Percentiles rank a stretch among this genome's conserved stretches.
phyloP scores from a whole-genome alignment of 1,140 invertebrate species.

The Drosophila auraria region DNA sequence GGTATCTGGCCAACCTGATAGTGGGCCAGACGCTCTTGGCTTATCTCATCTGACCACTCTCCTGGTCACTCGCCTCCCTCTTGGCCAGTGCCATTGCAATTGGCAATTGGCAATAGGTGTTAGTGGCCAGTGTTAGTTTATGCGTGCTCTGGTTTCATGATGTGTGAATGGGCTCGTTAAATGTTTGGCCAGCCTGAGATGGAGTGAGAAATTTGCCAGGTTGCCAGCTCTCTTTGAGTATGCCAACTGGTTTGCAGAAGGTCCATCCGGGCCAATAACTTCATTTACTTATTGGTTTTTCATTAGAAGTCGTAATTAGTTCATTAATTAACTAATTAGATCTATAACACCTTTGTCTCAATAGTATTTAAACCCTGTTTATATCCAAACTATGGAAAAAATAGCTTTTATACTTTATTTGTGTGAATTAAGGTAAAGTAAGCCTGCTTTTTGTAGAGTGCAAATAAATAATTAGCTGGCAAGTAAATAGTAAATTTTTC shows the following conservation, averaged over 20 bases:
- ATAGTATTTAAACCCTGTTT: no score
- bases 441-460: no score
- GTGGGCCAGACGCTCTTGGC: conserved; percentile 37
- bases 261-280: conserved; percentile 2
- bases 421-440: no score
- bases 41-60: conserved; percentile 65
- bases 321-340: background rate
- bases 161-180: conserved; percentile 53
- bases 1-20: conserved; percentile 33
- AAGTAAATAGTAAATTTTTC: conserved; percentile 8
- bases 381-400: no score
- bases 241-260: conserved; percentile 25
- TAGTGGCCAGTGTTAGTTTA: conserved; percentile 50
- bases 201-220: conserved; percentile 40
- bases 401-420: no score
- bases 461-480: background rate
- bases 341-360: background rate
- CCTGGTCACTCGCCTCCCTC: conserved; percentile 40
- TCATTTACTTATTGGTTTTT: conserved; percentile 16
- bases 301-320: background rate
- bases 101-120: conserved; percentile 37
- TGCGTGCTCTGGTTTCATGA: conserved; percentile 57
- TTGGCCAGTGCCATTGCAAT: conserved; percentile 35
- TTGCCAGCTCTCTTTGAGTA: conserved; percentile 7
- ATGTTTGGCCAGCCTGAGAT: conserved; percentile 35